phyloP scores from a whole-genome alignment of 2,888 invertebrate genomes.

The Ennomos erosarius region DNA sequence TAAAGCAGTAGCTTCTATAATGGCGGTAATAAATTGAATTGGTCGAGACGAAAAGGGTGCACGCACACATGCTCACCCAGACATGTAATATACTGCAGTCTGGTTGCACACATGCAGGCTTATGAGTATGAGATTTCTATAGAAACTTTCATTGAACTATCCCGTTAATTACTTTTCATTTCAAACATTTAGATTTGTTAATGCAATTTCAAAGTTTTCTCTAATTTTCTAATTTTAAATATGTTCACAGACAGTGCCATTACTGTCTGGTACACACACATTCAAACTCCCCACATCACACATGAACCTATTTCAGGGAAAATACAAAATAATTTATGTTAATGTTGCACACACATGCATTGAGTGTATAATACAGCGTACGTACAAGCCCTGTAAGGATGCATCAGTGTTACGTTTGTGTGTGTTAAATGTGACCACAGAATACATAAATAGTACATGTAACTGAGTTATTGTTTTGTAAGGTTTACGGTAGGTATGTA shows the following conservation, averaged over 20 bases:
- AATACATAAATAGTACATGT: slow-evolving; percentile 6
- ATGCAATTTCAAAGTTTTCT: slow-evolving; percentile 7
- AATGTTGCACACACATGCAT: slow-evolving; percentile 37
- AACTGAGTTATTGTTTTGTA: slow-evolving; percentile 49
- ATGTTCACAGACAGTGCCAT: slow-evolving; percentile 10
- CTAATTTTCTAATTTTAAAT: not conserved
- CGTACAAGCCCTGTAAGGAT: slow-evolving; percentile 34
- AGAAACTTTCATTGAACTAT: slow-evolving; percentile 49
- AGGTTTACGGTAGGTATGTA: slow-evolving; percentile 37
- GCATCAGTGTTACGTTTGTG: slow-evolving; percentile 18
- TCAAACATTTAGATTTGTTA: slow-evolving; percentile 34
- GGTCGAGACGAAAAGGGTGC: slow-evolving; percentile 78
- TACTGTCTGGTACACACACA: slow-evolving; percentile 30
- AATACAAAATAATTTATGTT: slow-evolving; percentile 35
- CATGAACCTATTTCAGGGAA: slow-evolving; percentile 38
- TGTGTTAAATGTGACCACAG: slow-evolving; percentile 18
- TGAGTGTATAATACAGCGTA: not conserved
- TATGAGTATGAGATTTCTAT: slow-evolving; percentile 43
- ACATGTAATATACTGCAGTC: slow-evolving; percentile 70
- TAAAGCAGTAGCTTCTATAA: slow-evolving; percentile 31
- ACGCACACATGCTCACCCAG: slow-evolving; percentile 63
- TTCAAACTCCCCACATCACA: slow-evolving; percentile 42
- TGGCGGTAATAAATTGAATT: slow-evolving; percentile 32
- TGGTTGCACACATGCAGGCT: slow-evolving; percentile 58
- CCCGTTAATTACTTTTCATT: slow-evolving; percentile 27